Evolutionary conservation across 2,113 vertebrate species (phyloP), one percentile per base, ranked within the genome.

Genomic region (Cheirogaleus medius): DNA sequence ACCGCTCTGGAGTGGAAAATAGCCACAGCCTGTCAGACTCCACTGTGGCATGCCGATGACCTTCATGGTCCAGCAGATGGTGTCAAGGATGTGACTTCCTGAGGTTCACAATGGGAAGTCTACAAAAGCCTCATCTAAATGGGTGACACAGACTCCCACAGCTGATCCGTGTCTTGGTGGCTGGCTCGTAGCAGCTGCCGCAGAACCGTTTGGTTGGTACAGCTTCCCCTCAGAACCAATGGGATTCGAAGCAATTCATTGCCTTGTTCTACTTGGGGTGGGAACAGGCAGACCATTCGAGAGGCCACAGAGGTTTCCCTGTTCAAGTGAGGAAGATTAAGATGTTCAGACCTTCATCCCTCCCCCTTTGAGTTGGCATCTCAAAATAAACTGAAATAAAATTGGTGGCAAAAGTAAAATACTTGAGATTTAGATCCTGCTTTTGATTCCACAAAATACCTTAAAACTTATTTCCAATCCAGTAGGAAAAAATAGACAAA

Each of bases 11-110:
- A 98, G 98, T 96, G 95, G 98, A 98, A 98, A 98, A 98, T 98
- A 98, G 98, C 98, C 98, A 97, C 97, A 97, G 98, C 98, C 98
- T 98, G 97, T 98, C 98, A 98, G 98, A 94, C 94, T 97, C 98
- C 96, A n/a, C n/a, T n/a, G 97, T 98, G 98, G 98, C 97, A 97
- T 95, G 98, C 98, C 96, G 95, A 90, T 92, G 71, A 96, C 98
- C 98, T 98, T 98, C 97, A 97, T 93, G 98, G 98, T 97, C 98
- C 97, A 98, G 98, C 98, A 98, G 98, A 98, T 96, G 93, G 98
- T 99, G 98, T 98, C 98, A 98, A 98, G 98, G 98, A 98, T 98
- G 97, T 95, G 98, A 98, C 98, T 98, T 98, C 87, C 54, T 92
- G 97, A 98, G 95, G 42, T 98, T 98, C 95, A 97, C 98, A 98